Evolutionary conservation across 2,888 invertebrate species (phyloP).

Genomic region (Labia minor): DNA sequence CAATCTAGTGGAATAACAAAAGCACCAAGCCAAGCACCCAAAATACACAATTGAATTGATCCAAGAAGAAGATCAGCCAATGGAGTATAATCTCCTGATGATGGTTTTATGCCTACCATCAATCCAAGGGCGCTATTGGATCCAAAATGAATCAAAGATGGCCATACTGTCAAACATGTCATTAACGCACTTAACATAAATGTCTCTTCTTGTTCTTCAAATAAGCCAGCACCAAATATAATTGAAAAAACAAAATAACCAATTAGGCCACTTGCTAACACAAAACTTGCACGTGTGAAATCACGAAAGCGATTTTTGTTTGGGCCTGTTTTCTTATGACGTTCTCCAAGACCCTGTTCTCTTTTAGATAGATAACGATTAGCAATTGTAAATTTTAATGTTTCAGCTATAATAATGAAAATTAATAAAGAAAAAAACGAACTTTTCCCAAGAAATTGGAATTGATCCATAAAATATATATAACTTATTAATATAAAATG

Average conservation of each 20-base stretch:
- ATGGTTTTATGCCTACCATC: slow-evolving; percentile 21
- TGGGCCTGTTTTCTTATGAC: not conserved
- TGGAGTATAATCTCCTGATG: not conserved
- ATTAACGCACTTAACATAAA: slow-evolving; percentile 52
- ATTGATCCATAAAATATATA: slow-evolving; percentile 45
- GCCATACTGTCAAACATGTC: slow-evolving; percentile 50
- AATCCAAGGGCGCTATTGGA: slow-evolving; percentile 33
- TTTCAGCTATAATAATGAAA: slow-evolving; percentile 40
- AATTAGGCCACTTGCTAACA: slow-evolving; percentile 38
- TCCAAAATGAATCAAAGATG: slow-evolving; percentile 50
- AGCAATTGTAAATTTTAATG: slow-evolving; percentile 39
- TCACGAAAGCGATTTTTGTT: not conserved
- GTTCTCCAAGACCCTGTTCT: slow-evolving; percentile 4
- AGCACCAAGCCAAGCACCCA: slow-evolving; percentile 77
- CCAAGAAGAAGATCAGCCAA: slow-evolving; percentile 33
- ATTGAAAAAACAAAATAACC: slow-evolving; percentile 50
- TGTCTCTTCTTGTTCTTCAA: slow-evolving; percentile 54
- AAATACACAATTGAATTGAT: slow-evolving; percentile 46
- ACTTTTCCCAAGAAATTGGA: slow-evolving; percentile 50
- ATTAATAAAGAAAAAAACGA: slow-evolving; percentile 36
- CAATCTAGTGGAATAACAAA: slow-evolving; percentile 81
- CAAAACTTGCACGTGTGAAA: slow-evolving; percentile 33
- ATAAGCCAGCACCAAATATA: slow-evolving; percentile 56
- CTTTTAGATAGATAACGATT: slow-evolving; percentile 17
- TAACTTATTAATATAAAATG: not conserved